Evolutionary conservation across 2,888 invertebrate species (phyloP).

Genomic region (Iphiclides podalirius): DNA sequence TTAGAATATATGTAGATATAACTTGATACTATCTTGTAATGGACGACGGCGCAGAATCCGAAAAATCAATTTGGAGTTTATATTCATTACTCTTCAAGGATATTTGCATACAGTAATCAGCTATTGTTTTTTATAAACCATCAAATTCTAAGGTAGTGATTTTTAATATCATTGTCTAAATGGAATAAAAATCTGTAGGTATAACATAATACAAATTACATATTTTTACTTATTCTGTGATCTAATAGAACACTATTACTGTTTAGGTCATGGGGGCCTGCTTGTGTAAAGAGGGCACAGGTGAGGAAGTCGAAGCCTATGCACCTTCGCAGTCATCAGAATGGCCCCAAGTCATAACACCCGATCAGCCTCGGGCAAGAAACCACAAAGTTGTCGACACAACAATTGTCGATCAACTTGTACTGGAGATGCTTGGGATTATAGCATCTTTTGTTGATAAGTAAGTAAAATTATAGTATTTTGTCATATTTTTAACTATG

Average conservation of each 20-base stretch:
- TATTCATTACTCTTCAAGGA: too few relatives aligned
- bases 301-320: slow-evolving; percentile 71
- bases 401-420: slow-evolving; percentile 83
- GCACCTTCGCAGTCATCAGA: slow-evolving; percentile 43
- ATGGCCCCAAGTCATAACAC: slow-evolving; percentile 31
- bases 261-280: slow-evolving; percentile 85
- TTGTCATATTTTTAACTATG: background rate
- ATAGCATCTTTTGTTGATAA: slow-evolving; percentile 92
- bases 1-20: background rate
- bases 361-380: slow-evolving; percentile 35
- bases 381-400: slow-evolving; percentile 50
- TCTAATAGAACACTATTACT: too few relatives aligned
- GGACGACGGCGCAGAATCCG: background rate
- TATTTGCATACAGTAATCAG: too few relatives aligned
- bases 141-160: too few relatives aligned
- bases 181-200: too few relatives aligned
- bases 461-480: slow-evolving; percentile 47
- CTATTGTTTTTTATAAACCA: too few relatives aligned
- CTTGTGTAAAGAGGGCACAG: slow-evolving; percentile 84
- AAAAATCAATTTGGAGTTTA: background rate
- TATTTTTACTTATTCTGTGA: too few relatives aligned
- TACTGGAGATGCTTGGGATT: slow-evolving; percentile 88
- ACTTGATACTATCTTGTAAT: background rate
- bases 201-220: too few relatives aligned
- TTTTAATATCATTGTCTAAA: too few relatives aligned